Conservation (phyloP, 1,140 invertebrate genomes). For the Argopecten irradians region DNA sequence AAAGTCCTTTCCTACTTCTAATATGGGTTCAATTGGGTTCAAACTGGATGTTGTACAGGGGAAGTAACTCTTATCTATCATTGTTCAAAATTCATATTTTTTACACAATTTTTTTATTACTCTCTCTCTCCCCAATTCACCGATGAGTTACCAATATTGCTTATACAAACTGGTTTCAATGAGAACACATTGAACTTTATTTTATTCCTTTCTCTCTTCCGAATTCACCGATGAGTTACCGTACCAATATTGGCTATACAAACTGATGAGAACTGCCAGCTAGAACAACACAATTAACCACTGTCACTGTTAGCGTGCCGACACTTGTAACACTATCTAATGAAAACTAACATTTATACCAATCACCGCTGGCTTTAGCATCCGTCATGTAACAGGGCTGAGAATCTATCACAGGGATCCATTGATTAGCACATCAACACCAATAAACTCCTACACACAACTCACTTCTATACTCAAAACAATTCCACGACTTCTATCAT, state of each 20-base stretch:
- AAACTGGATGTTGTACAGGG: too few species aligned
- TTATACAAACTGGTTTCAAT: too few species aligned
- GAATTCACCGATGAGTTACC: background rate
- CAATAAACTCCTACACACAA: background rate
- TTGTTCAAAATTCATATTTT: too few species aligned
- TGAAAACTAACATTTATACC: conserved; percentile 8
- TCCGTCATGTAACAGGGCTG: background rate
- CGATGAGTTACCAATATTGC: too few species aligned
- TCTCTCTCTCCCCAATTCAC: too few species aligned
- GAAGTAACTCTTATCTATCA: too few species aligned
- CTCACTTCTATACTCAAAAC: background rate
- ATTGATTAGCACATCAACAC: conserved; percentile 12
- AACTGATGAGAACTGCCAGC: background rate
- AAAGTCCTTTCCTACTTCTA: too few species aligned
- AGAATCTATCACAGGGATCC: background rate
- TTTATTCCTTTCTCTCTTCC: too few species aligned
- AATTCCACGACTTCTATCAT: background rate
- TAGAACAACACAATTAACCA: background rate
- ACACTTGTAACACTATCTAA: background rate
- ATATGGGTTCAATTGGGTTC: too few species aligned
- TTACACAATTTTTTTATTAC: too few species aligned
- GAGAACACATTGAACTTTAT: too few species aligned
- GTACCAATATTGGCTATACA: background rate
- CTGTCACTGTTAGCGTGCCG: background rate
- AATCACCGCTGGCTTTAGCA: background rate